Evolutionary conservation across 2,888 invertebrate species (phyloP), one percentile per base, ranked within the genome.

Genomic region (Boloria selene): DNA sequence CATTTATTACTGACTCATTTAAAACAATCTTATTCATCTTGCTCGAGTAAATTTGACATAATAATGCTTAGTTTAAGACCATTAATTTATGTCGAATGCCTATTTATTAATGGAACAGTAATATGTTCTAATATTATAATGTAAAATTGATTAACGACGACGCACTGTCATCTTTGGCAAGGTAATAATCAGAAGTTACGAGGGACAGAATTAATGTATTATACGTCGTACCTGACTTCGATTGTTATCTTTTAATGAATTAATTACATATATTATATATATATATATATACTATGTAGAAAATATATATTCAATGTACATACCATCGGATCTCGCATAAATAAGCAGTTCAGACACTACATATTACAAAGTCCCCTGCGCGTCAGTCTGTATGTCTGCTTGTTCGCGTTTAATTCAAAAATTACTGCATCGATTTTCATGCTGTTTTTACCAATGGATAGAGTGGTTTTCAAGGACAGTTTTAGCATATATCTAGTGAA

Each of bases 121-220:
- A 59, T 59, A 59, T 31, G 31, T 59, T 26, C 59, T 59, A 49
- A 59, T 58, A 58, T 49, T 18, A 14, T 38, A 18, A 59, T 50
- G 31, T 50, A 59, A 49, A 59, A 59, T 56, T 59, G 59, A 59
- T 59, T 59, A 59, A 59, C 59, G 59, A 59, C 56, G 44, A 56
- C 44, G 56, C 14, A 56, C 22, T 56, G 56, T 59, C 49, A 38
- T 59, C 59, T 59, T 59, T 49, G 14, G 31, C 38, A 17, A 38
- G 59, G 56, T 45, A 26, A 50, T 59, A 59, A 59, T 59, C 59
- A 59, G 59, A 59, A 59, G 49, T 59, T 59, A 59, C 49, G 59
- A 38, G 59, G 59, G 49, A 59, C 31, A 14, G 17, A 50, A 59
- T 59, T 59, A 38, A 59, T 50, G 14, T 59, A 50, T 59, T 49